These are phyloP conservation scores for Anomalospiza imberbis DNA, from an alignment of 2,797 vertebrate species.

Conservation along the genomic window DNA sequence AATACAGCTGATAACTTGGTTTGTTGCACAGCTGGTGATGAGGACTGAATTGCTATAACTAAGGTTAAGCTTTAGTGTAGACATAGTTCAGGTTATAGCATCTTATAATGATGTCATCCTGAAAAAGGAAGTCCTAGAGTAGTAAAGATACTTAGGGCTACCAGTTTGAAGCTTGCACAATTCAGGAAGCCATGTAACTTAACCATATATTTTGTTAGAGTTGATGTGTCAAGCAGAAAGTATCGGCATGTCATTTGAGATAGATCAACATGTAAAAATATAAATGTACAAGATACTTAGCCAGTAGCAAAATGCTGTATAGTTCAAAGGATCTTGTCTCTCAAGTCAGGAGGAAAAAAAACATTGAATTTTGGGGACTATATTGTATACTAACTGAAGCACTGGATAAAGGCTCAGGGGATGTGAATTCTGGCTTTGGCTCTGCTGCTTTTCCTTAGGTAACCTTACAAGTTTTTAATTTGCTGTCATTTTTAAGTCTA, in stretches of 20 bases:
- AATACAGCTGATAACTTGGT: neutral
- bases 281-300: neutral
- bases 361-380: neutral
- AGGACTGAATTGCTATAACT: neutral
- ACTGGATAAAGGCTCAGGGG: neutral
- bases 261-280: neutral
- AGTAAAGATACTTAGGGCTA: neutral
- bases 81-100: neutral
- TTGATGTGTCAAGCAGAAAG: neutral
- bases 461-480: neutral
- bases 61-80: neutral
- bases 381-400: neutral
- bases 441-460: neutral
- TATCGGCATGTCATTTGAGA: neutral
- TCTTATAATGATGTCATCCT: neutral
- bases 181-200: neutral
- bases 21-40: neutral
- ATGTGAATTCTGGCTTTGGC: neutral
- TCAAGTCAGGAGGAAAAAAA: neutral
- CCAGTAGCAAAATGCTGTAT: neutral
- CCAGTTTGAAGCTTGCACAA: neutral
- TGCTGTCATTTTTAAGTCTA: neutral
- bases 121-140: conserved; percentile 7
- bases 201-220: neutral
- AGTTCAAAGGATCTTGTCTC: neutral